phyloP scores from a whole-genome alignment of 2,888 invertebrate species.

The Chromoteleia sp. region DNA sequence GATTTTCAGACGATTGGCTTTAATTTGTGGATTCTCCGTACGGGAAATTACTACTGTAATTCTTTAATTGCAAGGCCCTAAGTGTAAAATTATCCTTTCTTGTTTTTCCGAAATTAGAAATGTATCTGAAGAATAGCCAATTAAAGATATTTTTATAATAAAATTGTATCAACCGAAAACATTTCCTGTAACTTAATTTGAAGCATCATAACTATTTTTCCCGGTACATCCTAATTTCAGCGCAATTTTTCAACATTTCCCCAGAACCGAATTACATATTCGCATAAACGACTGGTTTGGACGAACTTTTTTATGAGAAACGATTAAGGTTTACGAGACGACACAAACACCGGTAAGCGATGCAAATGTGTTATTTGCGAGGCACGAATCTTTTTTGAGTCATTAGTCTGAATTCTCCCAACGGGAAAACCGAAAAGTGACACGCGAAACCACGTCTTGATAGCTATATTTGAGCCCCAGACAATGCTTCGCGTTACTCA shows the following conservation, averaged over 20 bases:
- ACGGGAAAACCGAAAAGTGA: conserved; percentile 74
- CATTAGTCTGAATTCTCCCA: conserved; percentile 39
- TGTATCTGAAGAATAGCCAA: no score
- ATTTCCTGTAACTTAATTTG: conserved; percentile 2
- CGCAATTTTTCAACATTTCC: conserved; percentile 21
- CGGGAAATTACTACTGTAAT: not conserved
- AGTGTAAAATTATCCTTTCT: not conserved
- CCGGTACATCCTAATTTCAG: conserved; percentile 19
- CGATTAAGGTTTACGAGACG: conserved; percentile 41
- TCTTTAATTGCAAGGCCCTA: not conserved
- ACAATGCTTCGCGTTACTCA: conserved; percentile 70
- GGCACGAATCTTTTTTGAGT: conserved; percentile 30
- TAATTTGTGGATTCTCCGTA: conserved; percentile 9
- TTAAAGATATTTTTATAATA: no score
- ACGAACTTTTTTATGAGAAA: conserved; percentile 44
- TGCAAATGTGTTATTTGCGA: conserved; percentile 35
- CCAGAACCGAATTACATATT: conserved; percentile 33
- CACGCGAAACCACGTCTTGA: conserved; percentile 38
- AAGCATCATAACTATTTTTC: conserved; percentile 13
- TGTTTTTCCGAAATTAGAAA: not conserved
- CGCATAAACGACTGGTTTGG: conserved; percentile 43
- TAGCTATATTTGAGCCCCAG: conserved; percentile 41
- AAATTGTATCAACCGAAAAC: no score
- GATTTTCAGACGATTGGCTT: not conserved
- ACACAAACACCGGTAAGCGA: conserved; percentile 22